A percentile compares a stretch with the other conserved stretches of the same genome.
Evolutionary conservation across 1,140 invertebrate genomes (phyloP).

Genomic region (Drosophila sp.): DNA sequence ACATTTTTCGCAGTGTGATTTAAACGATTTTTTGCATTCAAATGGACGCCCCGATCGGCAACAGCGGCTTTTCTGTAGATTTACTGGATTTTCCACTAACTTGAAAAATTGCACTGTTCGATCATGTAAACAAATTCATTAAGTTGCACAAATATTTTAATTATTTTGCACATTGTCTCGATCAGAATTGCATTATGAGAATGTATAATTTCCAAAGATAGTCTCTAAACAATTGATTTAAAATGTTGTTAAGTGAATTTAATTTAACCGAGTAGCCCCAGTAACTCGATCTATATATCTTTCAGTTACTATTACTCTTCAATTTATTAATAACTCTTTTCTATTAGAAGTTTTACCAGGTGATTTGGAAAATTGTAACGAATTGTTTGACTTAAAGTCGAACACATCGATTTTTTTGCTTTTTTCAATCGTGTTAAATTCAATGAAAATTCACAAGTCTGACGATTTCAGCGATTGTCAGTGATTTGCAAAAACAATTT

Average conservation of each 20-base stretch:
- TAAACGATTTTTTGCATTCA: slow-evolving; percentile 70
- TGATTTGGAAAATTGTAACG: too few species aligned
- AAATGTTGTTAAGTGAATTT: not conserved
- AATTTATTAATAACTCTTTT: too few species aligned
- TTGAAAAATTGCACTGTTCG: slow-evolving; percentile 75
- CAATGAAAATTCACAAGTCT: too few species aligned
- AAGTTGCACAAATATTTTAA: slow-evolving; percentile 75
- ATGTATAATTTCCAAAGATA: not conserved
- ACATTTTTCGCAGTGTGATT: slow-evolving; percentile 73
- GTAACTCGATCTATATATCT: too few species aligned
- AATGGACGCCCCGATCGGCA: slow-evolving; percentile 45
- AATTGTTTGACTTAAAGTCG: too few species aligned
- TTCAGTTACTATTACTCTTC: too few species aligned
- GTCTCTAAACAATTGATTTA: not conserved
- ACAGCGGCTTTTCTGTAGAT: slow-evolving; percentile 48
- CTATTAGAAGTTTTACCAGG: too few species aligned
- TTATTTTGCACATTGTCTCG: slow-evolving; percentile 60
- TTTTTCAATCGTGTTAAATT: too few species aligned
- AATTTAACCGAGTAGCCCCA: not conserved
- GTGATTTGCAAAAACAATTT: too few species aligned
- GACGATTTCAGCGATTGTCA: too few species aligned
- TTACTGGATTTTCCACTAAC: slow-evolving; percentile 66
- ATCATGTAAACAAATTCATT: slow-evolving; percentile 81
- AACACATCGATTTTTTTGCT: too few species aligned
- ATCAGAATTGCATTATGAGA: not conserved